Conservation (phyloP, 1,140 invertebrate species). For the Thaumatotibia leucotreta region DNA sequence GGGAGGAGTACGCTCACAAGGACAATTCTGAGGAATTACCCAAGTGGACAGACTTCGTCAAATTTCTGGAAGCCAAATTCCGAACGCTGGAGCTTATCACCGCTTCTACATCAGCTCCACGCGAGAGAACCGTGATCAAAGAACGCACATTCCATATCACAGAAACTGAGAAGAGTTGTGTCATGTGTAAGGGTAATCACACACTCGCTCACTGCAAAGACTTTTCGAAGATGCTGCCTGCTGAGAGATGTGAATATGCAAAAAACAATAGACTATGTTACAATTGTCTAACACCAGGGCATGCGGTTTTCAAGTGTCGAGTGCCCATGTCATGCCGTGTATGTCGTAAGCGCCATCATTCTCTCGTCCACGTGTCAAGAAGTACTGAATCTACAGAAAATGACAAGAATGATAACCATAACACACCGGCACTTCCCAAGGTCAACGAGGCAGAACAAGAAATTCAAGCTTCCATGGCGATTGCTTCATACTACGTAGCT, state of each 20-base stretch:
- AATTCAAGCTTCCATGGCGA: neutral
- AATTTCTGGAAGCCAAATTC: neutral
- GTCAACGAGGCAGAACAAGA: neutral
- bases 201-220: neutral
- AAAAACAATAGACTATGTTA: neutral
- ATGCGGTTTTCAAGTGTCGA: neutral
- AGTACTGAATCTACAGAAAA: too few species aligned
- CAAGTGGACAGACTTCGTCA: neutral
- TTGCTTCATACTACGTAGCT: neutral
- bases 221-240: neutral
- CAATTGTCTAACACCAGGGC: neutral
- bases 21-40: neutral
- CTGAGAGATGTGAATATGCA: neutral
- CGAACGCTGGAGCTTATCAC: too few species aligned
- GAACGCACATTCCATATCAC: neutral
- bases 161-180: neutral
- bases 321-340: neutral
- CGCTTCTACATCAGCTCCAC: too few species aligned
- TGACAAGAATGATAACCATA: neutral
- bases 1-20: neutral
- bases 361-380: neutral
- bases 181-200: neutral
- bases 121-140: too few species aligned
- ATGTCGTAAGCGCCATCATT: neutral
- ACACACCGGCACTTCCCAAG: neutral